Base-by-base conservation (phyloP, 2,113 vertebrate species). In the Neopipo cinnamomea region DNA sequence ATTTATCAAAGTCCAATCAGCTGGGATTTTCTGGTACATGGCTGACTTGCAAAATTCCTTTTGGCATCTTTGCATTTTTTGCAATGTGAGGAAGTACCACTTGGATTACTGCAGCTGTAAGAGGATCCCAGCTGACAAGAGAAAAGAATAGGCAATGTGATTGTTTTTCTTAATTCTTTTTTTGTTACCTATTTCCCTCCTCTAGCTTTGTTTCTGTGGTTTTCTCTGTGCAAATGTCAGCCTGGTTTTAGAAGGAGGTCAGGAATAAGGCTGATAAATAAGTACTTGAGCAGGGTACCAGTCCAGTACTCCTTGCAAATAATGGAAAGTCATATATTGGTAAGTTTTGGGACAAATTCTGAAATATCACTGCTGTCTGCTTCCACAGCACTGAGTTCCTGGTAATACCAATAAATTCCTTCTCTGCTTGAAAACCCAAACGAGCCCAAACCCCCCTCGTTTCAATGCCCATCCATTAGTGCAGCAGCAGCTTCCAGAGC, bases 31-130 rank as follows among this genome's bases (percentile, higher is more conserved):
- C 50, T 71, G 30, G 74, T 85, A 80, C 17, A 25, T 50, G 74
- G 35, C 61, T 91, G 70, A 79, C 88, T 94, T 89, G 56, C 50
- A 91, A 67, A 95, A 68, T 91, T 87, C 50, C 74, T 47, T 72
- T 75, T 74, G 74, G 91, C 27, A 23, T 85, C 50, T 89, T 73
- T 91, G 50, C 68, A 65, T 83, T 93, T 93, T 82, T 93, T 70
- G 52, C 49, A 78, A 3, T 3, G 6, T 72, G 50, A 83, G 28
- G 41, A 80, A 80, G 35, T 67, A 62, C 68, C 63, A 63, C 84
- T 61, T 41, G 35, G 44, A 39, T 83, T 96, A 61, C 56, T 91
- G 59, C 53, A 93, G 62, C 76, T 83, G 44, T 71, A 30, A 61
- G 76, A 55, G 49, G 31, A 24, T 75, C 92, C 73, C 53, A 87